phyloP scores from a whole-genome alignment of 2,113 vertebrate species.

The Sarotherodon lohbergeri region DNA sequence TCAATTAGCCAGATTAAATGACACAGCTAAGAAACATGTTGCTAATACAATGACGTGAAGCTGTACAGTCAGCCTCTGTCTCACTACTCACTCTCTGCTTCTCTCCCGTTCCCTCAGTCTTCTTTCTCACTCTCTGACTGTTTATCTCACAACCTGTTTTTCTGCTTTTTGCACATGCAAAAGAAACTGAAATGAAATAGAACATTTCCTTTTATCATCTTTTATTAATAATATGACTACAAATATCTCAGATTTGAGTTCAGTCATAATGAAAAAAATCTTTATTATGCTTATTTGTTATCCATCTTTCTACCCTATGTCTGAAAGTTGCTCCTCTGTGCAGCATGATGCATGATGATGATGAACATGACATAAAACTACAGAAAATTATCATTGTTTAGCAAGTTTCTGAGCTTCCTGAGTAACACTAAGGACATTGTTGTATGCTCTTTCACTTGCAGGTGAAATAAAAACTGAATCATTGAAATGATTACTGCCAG shows the following conservation, averaged over 20 bases:
- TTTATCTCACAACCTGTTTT: background rate
- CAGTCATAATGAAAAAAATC: background rate
- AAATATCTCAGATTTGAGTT: background rate
- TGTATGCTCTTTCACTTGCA: background rate
- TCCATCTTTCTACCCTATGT: background rate
- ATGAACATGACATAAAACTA: background rate
- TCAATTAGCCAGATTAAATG: conserved; percentile 77
- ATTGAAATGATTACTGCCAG: background rate
- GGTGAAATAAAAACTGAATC: background rate
- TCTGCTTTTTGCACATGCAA: background rate
- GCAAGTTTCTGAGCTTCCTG: background rate
- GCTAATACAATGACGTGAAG: conserved; percentile 41
- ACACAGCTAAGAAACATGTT: conserved; percentile 53
- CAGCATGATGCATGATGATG: background rate
- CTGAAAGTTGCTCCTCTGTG: background rate
- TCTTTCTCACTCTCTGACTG: background rate
- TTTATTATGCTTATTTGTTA: background rate
- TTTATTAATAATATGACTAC: background rate
- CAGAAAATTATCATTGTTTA: fast-evolving
- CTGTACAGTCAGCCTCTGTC: background rate
- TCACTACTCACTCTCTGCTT: background rate
- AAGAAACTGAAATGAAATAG: background rate
- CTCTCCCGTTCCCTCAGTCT: background rate
- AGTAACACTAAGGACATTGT: background rate
- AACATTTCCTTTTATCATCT: background rate